Base-by-base conservation (phyloP, 2,797 vertebrate genomes). In the Pseudomugil gertrudae region DNA sequence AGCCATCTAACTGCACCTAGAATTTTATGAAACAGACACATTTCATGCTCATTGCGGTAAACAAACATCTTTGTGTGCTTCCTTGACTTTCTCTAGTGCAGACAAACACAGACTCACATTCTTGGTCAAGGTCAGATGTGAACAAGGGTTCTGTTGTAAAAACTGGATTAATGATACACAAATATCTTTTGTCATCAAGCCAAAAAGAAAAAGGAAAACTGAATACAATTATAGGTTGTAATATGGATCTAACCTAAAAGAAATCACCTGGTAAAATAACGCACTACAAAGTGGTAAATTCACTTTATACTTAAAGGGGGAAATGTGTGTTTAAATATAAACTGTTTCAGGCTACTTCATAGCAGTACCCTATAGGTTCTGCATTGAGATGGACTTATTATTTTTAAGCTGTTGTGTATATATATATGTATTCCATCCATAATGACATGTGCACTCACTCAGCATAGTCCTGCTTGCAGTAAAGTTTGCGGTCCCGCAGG, bases 391-490 rank as follows among this genome's bases (percentile, higher is more conserved):
- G 3, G 29, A 30, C 3, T 30, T 30, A 6, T 6, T 30, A 30
- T 30, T 30, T 30, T 30, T 30, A 30, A 30, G 29, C 29, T 30
- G 29, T 6, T 30, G 29, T 30, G 29, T 6, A 30, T 30, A 19
- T n/a, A n/a, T n/a, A n/a, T n/a, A n/a, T n/a, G n/a, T n/a, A n/a
- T n/a, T n/a, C n/a, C n/a, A n/a, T n/a, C n/a, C n/a, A n/a, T n/a
- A n/a, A n/a, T n/a, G n/a, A 57, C 1, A 7, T 5, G 29, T 23
- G 8, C 38, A 95, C 96, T 97, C 92, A 99, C 98, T 95, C 94
- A 38, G 94, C 93, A 0, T 99, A 99, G 92, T 99, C 95, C 38
- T 84, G 89, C 69, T 94, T 97, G 95, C 98, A 99, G 94, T 98
- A 98, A 62, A 98, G 95, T 84, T 96, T 97, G 88, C 94, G 92